Conservation (phyloP, 2,797 vertebrate species). For the Atherinosoma microstoma region DNA sequence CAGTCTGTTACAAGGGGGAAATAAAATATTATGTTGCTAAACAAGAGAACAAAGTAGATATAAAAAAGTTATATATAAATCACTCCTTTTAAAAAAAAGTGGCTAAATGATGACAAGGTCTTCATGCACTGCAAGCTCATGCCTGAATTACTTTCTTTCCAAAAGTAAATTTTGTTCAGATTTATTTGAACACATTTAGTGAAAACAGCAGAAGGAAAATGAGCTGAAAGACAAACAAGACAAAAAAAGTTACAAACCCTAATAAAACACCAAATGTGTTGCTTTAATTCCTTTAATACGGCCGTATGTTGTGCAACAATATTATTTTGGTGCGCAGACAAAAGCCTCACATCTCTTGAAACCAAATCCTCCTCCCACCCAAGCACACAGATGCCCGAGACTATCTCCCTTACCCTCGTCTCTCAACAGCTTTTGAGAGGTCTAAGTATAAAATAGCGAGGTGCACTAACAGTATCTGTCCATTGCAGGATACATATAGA, state of each 20-base stretch:
- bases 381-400: conserved; percentile 85
- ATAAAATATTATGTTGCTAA: not conserved
- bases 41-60: not conserved
- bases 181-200: not conserved
- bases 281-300: conserved; percentile 23
- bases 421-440: conserved; percentile 91
- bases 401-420: conserved; percentile 84
- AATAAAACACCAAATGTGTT: conserved; percentile 22
- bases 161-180: not conserved
- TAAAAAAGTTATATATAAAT: not conserved
- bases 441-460: conserved; percentile 87
- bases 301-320: conserved; percentile 41
- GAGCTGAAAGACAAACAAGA: not conserved
- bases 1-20: not conserved
- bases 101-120: not conserved
- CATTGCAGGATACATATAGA: conserved; percentile 85
- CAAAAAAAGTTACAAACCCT: not conserved
- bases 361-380: conserved; percentile 83
- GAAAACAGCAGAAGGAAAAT: not conserved
- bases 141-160: not conserved
- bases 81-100: not conserved
- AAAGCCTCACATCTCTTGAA: conserved; percentile 81
- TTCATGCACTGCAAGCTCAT: not conserved
- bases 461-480: conserved; percentile 87
- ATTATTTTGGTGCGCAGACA: conserved; percentile 67